Evolutionary conservation across 2,888 invertebrate species (phyloP), one percentile per base, ranked within the genome.

Genomic region (Lymantria dispar): DNA sequence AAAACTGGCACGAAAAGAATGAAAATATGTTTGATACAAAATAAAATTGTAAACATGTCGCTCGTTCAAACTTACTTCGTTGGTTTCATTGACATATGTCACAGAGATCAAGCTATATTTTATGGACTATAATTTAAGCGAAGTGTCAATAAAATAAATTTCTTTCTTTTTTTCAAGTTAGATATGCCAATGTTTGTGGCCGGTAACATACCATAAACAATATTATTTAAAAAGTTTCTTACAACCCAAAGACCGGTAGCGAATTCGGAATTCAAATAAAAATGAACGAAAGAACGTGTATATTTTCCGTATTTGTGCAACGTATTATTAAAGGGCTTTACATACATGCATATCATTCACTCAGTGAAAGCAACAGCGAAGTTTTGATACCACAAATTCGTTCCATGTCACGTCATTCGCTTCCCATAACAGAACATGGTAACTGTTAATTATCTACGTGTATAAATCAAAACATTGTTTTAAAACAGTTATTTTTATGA

Each of bases 381-480:
- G 8, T 10, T 22, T 33, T 41, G 40, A 41, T 15, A 11, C 15
- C 38, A 38, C 12, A 38, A n/a, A 38, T 38, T n/a, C n/a, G 38
- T 38, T 38, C 38, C 38, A 38, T 43, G 37, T 37, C 43, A 30
- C 37, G 33, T 41, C 43, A 53, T 57, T 48, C 47, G 40, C 48
- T 51, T 58, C 55, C 59, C 59, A 62, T 52, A 51, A 53, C 40
- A 52, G 48, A 52, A 48, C 51, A 47, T 62, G 47, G 14, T 63
- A 63, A 63, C 62, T 59, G 66, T 66, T 63, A 51, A 66, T 62
- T 62, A 62, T 62, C 60, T 22, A 22, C 22, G 47, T 45, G 41
- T 15, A 56, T 49, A 45, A 56, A 62, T 63, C 66, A 66, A 45
- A 51, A 47, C 40, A 56, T 66, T 56, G 54, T 60, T 61, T 50